Evolutionary conservation across 2,888 invertebrate species (phyloP).

Genomic region (Petrolisthes cinctipes): DNA sequence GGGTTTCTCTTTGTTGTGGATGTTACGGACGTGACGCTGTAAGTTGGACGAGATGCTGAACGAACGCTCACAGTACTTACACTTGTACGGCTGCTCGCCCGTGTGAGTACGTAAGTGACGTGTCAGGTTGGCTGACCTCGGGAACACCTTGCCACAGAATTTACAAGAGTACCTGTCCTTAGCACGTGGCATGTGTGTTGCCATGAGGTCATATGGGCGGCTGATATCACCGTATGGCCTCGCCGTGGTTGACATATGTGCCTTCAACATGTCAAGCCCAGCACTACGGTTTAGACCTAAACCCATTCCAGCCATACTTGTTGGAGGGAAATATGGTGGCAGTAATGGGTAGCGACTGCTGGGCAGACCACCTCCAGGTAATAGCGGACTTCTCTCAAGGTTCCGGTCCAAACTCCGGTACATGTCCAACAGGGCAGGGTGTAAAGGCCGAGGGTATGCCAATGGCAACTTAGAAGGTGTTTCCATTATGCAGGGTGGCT

Average conservation of each 20-base stretch:
- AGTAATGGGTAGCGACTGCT: constrained; percentile 54
- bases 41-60: constrained; percentile 98
- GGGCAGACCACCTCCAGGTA: constrained; percentile 48
- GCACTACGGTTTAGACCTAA: constrained; percentile 52
- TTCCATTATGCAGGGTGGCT: constrained; percentile 53
- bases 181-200: constrained; percentile 62
- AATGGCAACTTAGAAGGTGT: constrained; percentile 55
- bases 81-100: constrained; percentile 97
- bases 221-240: constrained; percentile 61
- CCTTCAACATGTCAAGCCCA: constrained; percentile 62
- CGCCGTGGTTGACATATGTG: constrained; percentile 61
- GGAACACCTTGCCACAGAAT: constrained; percentile 95
- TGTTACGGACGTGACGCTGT: constrained; percentile 96
- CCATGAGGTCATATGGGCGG: constrained; percentile 63
- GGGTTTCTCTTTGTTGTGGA: constrained; percentile 97
- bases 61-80: constrained; percentile 96
- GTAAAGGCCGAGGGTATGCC: constrained; percentile 83
- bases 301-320: constrained; percentile 50
- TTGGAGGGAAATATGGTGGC: constrained; percentile 62
- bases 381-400: constrained; percentile 54
- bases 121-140: constrained; percentile 96
- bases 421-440: constrained; percentile 81
- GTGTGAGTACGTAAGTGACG: constrained; percentile 97
- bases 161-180: constrained; percentile 95
- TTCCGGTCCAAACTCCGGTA: constrained; percentile 72